These are phyloP conservation scores for Linyphia triangularis DNA, from an alignment of 2,888 invertebrate species.

Conservation along the genomic window DNA sequence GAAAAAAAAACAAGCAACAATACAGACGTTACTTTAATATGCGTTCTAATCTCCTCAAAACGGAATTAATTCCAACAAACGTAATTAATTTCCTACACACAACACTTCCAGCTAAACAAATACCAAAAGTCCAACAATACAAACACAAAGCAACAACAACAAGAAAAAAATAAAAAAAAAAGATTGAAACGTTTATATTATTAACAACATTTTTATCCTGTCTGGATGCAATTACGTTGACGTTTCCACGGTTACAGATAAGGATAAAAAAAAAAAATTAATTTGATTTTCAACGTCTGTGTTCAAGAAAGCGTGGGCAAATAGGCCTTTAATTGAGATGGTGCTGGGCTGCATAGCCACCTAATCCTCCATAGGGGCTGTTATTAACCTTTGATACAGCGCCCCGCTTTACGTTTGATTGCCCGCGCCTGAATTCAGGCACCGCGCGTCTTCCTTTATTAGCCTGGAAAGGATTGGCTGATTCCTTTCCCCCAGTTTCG, in stretches of 20 bases:
- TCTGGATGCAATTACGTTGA: constrained; percentile 13
- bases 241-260: constrained; percentile 37
- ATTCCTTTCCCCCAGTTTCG: neutral
- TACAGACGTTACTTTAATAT: neutral
- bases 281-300: constrained; percentile 48
- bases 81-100: neutral
- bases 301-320: constrained; percentile 40
- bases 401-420: constrained; percentile 58
- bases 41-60: neutral
- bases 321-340: constrained; percentile 64
- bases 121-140: neutral
- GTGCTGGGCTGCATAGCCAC: constrained; percentile 11
- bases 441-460: constrained; percentile 27
- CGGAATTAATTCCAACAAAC: neutral
- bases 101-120: neutral
- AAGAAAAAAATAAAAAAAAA: neutral
- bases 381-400: constrained; percentile 74
- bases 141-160: neutral
- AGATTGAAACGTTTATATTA: constrained; percentile 58
- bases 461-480: constrained; percentile 21
- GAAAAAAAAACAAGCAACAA: neutral
- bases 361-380: constrained; percentile 39
- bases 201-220: constrained; percentile 46
- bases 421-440: constrained; percentile 43
- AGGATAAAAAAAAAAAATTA: constrained; percentile 8